Evolutionary conservation across 1,140 invertebrate genomes (phyloP), one percentile per base, ranked within the genome.

Genomic region (Drosophila ironensis): DNA sequence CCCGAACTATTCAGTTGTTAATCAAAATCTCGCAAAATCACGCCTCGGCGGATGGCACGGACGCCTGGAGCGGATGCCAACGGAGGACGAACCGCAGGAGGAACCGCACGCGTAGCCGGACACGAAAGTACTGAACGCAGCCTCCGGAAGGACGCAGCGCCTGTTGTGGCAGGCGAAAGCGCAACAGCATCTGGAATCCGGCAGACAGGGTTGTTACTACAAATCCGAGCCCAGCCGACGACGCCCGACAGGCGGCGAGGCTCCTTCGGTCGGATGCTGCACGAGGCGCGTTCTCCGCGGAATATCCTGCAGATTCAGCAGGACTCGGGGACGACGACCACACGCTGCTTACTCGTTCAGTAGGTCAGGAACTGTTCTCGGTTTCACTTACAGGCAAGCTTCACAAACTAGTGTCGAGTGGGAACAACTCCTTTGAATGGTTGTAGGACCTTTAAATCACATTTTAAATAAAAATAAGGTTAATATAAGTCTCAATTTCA

Each of bases 31-130:
- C 63, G 38, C 16, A 51, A 61, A 45, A 53, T 47, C 40, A 59
- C 72, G 57, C 27, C 17, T 38, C 20, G 25, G 6, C 35, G 45
- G 11, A 16, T 16, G 28, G 20, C 54, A 7, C 28, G n/a, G 22
- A 57, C 35, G 52, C 19, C 6, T 20, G 22, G 5, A 11, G 3
- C 0, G 7, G 8, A 27, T 42, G 30, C 19, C 4, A 61, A 11
- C 48, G 59, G 30, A 41, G n/a, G 11, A 67, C 41, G 41, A 38
- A 40, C 37, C 48, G 40, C 41, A 17, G 27, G 51, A 44, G 50
- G 64, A 57, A 88, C 78, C 87, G 87, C 70, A 87, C 87, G 60
- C 60, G 61, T 63, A 68, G 72, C 45, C 72, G 76, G 82, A 81
- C 82, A 86, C 87, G 82, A 81, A 66, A 71, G 40, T 72, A 88